Evolutionary conservation across 2,888 invertebrate species (phyloP).

Genomic region (Diachrysia chrysitis): DNA sequence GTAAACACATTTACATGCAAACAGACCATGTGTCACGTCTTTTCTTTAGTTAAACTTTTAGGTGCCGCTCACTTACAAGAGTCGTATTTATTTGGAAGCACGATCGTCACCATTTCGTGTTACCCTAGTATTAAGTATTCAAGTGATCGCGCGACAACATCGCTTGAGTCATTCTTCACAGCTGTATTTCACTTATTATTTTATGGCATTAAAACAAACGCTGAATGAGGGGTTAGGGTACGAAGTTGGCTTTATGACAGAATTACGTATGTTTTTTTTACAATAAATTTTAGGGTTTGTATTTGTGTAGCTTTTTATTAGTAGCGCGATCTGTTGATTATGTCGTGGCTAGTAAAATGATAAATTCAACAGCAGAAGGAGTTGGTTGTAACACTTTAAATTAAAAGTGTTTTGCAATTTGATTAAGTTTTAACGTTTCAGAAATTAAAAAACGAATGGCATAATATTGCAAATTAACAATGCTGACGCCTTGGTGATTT

Average conservation of each 20-base stretch:
- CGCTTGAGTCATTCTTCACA: slow-evolving; percentile 41
- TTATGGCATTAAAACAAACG: slow-evolving; percentile 38
- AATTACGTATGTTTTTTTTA: neutral
- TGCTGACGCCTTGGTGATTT: too few relatives aligned
- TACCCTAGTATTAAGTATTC: slow-evolving; percentile 50
- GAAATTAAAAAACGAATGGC: too few relatives aligned
- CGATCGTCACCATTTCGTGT: slow-evolving; percentile 33
- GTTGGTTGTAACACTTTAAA: too few relatives aligned
- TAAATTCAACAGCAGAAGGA: too few relatives aligned
- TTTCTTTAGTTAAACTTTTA: neutral
- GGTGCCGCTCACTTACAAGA: slow-evolving; percentile 62
- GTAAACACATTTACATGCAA: neutral
- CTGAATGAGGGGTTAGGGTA: neutral
- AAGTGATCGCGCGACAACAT: slow-evolving; percentile 45
- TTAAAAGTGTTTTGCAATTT: too few relatives aligned
- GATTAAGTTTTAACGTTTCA: too few relatives aligned
- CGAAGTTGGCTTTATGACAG: neutral
- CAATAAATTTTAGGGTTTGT: neutral
- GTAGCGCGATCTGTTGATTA: neutral
- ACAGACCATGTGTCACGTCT: neutral
- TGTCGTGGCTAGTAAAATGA: neutral
- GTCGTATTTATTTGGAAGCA: slow-evolving; percentile 50
- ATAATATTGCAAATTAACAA: too few relatives aligned
- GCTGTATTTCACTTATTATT: slow-evolving; percentile 46
- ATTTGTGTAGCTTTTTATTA: neutral